phyloP scores from a whole-genome alignment of 1,140 invertebrate species.

The Drosophila quadrilineata region DNA sequence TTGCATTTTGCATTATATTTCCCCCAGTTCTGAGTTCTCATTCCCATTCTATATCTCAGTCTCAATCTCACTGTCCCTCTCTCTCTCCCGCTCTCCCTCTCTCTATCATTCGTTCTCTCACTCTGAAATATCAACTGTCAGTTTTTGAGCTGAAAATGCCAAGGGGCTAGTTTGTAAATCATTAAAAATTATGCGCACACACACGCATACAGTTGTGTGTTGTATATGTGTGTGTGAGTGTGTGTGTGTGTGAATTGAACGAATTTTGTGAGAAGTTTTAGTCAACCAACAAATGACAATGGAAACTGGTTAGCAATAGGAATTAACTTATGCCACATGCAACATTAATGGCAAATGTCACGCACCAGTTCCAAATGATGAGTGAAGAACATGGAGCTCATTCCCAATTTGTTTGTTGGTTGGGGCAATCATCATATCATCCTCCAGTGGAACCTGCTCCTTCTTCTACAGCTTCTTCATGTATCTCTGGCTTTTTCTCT shows the following conservation, averaged over 20 bases:
- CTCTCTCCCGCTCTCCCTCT: background rate
- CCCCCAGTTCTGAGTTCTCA: constrained; percentile 28
- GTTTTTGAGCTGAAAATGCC: constrained; percentile 65
- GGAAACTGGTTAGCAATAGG: constrained; percentile 42
- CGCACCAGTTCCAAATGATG: constrained; percentile 16
- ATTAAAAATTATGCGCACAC: constrained; percentile 77
- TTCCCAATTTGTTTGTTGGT: background rate
- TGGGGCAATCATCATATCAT: background rate
- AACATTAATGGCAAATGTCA: constrained; percentile 50
- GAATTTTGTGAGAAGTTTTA: constrained; percentile 49
- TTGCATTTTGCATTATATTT: constrained; percentile 76
- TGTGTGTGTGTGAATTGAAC: constrained; percentile 10
- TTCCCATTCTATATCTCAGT: constrained; percentile 29
- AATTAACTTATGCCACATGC: no score
- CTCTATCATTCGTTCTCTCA: constrained; percentile 3
- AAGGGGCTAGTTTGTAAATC: constrained; percentile 75
- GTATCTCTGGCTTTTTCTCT: no score
- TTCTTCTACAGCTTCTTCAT: no score
- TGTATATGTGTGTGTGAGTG: constrained; percentile 1
- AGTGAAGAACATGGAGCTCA: no score
- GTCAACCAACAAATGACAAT: constrained; percentile 49
- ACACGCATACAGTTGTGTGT: constrained; percentile 17
- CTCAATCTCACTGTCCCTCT: background rate
- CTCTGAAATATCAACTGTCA: constrained; percentile 68
- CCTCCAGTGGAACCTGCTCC: no score